A percentile compares a stretch with the other conserved stretches of the same genome.
Evolutionary conservation across 1,140 invertebrate genomes (phyloP).

Genomic region (Brachionus manjavacas): DNA sequence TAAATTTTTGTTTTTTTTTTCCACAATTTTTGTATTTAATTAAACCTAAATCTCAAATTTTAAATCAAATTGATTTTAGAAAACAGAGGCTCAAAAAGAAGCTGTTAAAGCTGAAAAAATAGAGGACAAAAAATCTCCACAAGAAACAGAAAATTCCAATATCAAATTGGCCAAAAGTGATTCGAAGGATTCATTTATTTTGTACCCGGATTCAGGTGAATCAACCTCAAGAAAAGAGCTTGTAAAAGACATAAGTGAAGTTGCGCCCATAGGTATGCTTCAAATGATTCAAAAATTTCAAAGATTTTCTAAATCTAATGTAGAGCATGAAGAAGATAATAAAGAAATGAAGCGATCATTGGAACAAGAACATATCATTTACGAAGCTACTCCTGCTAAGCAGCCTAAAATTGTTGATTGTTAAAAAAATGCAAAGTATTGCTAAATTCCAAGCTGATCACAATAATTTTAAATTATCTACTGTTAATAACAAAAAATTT

Average conservation of each 20-base stretch:
- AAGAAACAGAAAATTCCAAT: conserved; percentile 1
- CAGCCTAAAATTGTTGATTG: background rate
- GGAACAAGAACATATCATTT: background rate
- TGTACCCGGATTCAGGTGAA: conserved; percentile 1
- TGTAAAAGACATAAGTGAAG: background rate
- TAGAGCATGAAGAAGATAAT: background rate
- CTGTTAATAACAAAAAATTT: background rate
- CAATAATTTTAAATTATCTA: background rate
- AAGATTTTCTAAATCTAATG: background rate
- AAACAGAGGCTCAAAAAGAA: background rate
- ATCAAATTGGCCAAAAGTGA: conserved; percentile 18
- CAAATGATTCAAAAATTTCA: background rate
- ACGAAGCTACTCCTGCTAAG: background rate
- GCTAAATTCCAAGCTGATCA: background rate
- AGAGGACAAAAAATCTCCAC: background rate
- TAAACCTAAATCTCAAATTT: too few relatives aligned
- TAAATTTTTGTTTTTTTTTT: too few relatives aligned
- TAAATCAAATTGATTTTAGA: background rate
- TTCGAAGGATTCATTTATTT: conserved; percentile 31
- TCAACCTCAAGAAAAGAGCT: background rate
- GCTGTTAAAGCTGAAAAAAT: background rate
- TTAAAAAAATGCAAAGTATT: too few relatives aligned
- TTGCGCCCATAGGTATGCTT: background rate
- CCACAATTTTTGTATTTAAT: too few relatives aligned
- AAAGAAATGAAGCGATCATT: background rate